phyloP scores from a whole-genome alignment of 1,140 invertebrate species.

The Philopotamus ludificatus region DNA sequence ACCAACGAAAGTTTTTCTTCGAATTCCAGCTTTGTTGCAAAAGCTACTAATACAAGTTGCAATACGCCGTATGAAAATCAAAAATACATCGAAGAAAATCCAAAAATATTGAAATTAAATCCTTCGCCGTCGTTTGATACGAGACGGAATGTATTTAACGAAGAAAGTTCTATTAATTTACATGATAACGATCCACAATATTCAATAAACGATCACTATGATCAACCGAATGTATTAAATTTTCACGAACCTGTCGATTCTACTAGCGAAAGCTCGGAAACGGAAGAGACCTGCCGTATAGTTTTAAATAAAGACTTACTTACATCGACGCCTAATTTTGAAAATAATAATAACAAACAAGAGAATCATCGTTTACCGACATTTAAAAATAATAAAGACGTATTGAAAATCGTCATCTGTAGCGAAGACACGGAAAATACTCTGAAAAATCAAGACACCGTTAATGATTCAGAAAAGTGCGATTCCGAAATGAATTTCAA shows the following conservation, averaged over 20 bases:
- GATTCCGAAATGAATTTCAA: constrained; percentile 55
- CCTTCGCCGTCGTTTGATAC: too few relatives aligned
- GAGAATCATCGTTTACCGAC: too few relatives aligned
- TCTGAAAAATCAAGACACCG: neutral
- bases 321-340: constrained; percentile 30
- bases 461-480: constrained; percentile 2
- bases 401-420: constrained; percentile 28
- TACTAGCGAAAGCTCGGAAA: constrained; percentile 32
- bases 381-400: constrained; percentile 28
- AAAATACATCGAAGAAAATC: constrained; percentile 46
- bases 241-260: constrained; percentile 1
- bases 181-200: too few relatives aligned
- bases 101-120: constrained; percentile 49
- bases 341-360: constrained; percentile 8
- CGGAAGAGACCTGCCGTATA: constrained; percentile 30
- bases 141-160: too few relatives aligned
- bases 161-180: too few relatives aligned
- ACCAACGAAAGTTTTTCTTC: constrained; percentile 70
- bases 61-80: constrained; percentile 49
- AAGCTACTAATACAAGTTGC: constrained; percentile 52
- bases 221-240: constrained; percentile 15
- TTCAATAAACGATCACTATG: constrained; percentile 6
- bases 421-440: constrained; percentile 37
- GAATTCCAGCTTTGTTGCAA: constrained; percentile 63
- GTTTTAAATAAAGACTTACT: constrained; percentile 14